Evolutionary conservation across 2,797 vertebrate genomes (phyloP).

Genomic region (Pogonophryne albipinna): DNA sequence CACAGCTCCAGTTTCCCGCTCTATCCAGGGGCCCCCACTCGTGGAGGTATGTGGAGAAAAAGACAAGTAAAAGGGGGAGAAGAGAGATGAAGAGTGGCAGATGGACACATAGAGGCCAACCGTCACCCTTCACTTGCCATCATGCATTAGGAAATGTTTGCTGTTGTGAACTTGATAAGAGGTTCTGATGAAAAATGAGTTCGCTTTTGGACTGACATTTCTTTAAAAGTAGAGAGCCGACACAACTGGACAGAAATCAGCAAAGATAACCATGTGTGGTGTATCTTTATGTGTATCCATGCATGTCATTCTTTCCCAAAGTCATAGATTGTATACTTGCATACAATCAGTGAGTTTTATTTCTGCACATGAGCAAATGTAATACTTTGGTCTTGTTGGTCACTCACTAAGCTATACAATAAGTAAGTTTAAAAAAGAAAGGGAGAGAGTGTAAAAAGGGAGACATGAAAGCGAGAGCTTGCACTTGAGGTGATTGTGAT

Average conservation of each 20-base stretch:
- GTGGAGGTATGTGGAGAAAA: neutral
- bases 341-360: slow-evolving; percentile 10
- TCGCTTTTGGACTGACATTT: neutral
- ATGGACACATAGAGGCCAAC: neutral
- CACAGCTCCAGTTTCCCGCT: neutral
- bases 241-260: neutral
- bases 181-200: too few relatives aligned
- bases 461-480: slow-evolving; percentile 12
- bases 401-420: slow-evolving; percentile 2
- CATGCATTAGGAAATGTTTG: slow-evolving; percentile 2
- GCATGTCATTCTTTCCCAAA: neutral
- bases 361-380: slow-evolving; percentile 19
- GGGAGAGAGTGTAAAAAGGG: slow-evolving; percentile 11
- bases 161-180: slow-evolving; percentile 13
- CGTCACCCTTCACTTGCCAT: neutral
- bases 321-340: slow-evolving; percentile 10
- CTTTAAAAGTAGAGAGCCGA: neutral
- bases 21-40: too few relatives aligned
- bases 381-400: neutral
- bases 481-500: slow-evolving; percentile 37
- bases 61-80: neutral
- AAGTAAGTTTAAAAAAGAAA: slow-evolving; percentile 2
- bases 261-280: neutral
- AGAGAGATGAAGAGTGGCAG: neutral
- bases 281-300: neutral